phyloP scores from a whole-genome alignment of 2,113 vertebrate genomes.

The Lamprotornis superbus region DNA sequence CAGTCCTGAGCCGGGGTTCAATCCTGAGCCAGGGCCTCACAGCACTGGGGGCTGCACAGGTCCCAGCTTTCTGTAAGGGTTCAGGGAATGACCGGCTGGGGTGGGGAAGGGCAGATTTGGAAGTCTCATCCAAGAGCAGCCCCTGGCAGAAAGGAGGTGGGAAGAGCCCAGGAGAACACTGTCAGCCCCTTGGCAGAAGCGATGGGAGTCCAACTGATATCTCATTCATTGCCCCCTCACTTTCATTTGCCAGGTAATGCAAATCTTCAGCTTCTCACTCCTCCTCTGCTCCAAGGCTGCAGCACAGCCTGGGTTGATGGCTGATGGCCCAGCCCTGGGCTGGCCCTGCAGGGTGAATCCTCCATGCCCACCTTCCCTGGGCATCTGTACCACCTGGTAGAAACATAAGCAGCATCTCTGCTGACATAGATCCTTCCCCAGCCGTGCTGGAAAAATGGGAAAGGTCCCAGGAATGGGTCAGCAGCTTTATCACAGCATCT shows the following conservation, averaged over 20 bases:
- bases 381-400: accelerated
- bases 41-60: accelerated
- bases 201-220: too few species aligned
- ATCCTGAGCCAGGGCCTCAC: accelerated
- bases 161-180: not conserved
- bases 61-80: not conserved
- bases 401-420: not conserved
- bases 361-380: not conserved
- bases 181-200: too few species aligned
- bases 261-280: not conserved
- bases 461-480: not conserved
- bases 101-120: not conserved
- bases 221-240: not conserved
- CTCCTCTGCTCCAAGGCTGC: not conserved
- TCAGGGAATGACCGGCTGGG: accelerated
- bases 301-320: not conserved
- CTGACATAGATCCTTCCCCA: not conserved
- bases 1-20: not conserved
- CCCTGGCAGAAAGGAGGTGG: not conserved
- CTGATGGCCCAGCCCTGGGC: not conserved
- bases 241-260: not conserved
- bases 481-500: not conserved
- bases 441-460: not conserved
- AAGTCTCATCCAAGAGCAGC: not conserved
- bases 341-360: not conserved